Conservation (phyloP, 2,888 invertebrate species). For the Drosophila yooni region DNA sequence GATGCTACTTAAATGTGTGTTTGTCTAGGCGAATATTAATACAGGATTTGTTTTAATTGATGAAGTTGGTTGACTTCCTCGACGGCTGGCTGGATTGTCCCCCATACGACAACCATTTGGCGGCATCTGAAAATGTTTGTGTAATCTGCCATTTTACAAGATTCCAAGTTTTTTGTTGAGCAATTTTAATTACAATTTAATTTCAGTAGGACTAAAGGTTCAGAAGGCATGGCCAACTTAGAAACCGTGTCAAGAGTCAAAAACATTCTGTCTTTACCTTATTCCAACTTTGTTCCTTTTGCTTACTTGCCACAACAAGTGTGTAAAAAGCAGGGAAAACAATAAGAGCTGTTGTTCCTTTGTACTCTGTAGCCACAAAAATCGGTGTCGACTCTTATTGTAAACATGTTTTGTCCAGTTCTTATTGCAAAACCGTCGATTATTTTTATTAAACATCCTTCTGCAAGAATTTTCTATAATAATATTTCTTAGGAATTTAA, state of each 20-base stretch:
- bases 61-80: conserved; percentile 2
- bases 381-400: neutral
- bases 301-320: conserved; percentile 14
- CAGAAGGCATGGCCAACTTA: conserved; percentile 14
- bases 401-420: neutral
- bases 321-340: conserved; percentile 19
- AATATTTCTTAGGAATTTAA: neutral
- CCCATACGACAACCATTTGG: conserved; percentile 46
- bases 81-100: neutral
- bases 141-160: conserved; percentile 49
- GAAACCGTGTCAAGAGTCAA: conserved; percentile 17
- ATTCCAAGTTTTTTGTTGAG: neutral
- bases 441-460: neutral
- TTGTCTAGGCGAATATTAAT: neutral
- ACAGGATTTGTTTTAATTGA: conserved; percentile 1
- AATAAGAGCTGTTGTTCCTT: neutral
- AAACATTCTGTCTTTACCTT: conserved; percentile 5
- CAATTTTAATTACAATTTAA: conserved; percentile 10
- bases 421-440: neutral
- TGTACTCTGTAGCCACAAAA: conserved; percentile 6
- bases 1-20: conserved; percentile 35
- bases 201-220: neutral
- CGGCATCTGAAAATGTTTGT: conserved; percentile 62
- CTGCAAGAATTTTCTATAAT: neutral
- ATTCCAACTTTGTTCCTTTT: neutral